Evolutionary conservation across 2,797 vertebrate genomes (phyloP).

Genomic region (Premnoplex brunnescens): DNA sequence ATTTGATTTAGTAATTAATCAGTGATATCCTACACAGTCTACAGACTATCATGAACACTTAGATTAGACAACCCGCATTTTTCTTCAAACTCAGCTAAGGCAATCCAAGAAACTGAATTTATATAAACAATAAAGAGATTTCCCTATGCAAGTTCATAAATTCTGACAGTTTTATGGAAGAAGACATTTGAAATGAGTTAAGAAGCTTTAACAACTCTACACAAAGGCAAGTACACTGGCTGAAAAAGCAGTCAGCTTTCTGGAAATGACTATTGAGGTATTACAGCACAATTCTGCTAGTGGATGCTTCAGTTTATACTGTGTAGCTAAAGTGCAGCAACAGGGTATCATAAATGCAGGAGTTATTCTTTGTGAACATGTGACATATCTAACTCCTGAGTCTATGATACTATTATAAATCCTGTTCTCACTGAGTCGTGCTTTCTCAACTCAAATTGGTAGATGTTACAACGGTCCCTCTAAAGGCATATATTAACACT

Average conservation of each 20-base stretch:
- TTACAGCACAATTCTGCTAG: not conserved
- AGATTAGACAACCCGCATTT: not conserved
- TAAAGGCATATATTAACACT: not conserved
- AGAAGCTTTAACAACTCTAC: not conserved
- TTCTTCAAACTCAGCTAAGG: not conserved
- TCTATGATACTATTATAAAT: not conserved
- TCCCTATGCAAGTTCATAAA: not conserved
- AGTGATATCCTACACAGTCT: not conserved
- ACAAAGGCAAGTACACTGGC: not conserved
- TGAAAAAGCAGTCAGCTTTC: not conserved
- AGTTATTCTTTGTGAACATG: not conserved
- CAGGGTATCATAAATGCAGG: not conserved
- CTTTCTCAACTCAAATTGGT: not conserved
- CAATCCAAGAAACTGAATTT: constrained; percentile 6
- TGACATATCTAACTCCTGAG: not conserved
- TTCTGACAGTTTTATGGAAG: constrained; percentile 4
- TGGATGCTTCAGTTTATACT: not conserved
- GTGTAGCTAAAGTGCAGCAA: not conserved
- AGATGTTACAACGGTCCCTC: not conserved
- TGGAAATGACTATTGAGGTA: not conserved
- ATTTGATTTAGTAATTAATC: not conserved
- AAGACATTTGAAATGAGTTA: not conserved
- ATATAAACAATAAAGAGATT: not conserved
- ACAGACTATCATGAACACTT: not conserved
- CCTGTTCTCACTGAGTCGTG: not conserved